Base-by-base conservation (phyloP, 2,888 invertebrate species). In the Drosophila birchii region DNA sequence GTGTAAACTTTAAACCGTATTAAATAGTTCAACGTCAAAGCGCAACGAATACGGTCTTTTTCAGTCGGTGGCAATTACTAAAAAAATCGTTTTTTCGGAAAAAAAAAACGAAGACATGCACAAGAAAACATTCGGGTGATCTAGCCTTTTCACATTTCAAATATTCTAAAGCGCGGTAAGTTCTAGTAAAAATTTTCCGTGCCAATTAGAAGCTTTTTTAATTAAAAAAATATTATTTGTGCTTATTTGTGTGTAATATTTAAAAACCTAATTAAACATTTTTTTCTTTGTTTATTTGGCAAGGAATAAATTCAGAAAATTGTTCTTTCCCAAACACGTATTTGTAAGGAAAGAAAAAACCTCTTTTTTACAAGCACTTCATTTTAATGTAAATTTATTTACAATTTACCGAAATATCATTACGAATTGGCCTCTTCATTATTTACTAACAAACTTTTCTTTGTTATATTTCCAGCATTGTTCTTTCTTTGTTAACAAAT, bases 1-100 rank as follows among this genome's bases (percentile, higher is more conserved):
- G 32, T 11, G 44, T 64, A 36, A 45, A 63, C 32, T 63, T 23
- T 34, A 34, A 55, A 54, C 5, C 12, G 20, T 18, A 23, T 26
- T 23, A 60, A 73, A 39, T 72, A 71, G 71, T 71, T 56, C 34
- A 55, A 26, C 34, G 36, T 34, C 9, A 73, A 55, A 36, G 43
- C 49, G 61, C 55, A 32, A 44, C 55, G 55, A 56, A 44, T 16
- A 47, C 70, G 53, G 72, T 54, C 60, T 41, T 34, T 41, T 58
- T 14, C 12, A n/a, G 23, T 2, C n/a, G 18, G 16, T 12, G 51
- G 34, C 8, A 34, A 11, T 56, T 23, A 16, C 5, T 16, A 14
- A 1, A 20, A 53, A 53, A 51, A 9, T 12, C n/a, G 6, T 8
- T 23, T 36, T 53, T 53, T 14, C 11, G 29, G 3, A 20, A n/a